These are phyloP conservation scores for Conus canariensis DNA, from an alignment of 2,888 invertebrate species.

Conservation along the genomic window DNA sequence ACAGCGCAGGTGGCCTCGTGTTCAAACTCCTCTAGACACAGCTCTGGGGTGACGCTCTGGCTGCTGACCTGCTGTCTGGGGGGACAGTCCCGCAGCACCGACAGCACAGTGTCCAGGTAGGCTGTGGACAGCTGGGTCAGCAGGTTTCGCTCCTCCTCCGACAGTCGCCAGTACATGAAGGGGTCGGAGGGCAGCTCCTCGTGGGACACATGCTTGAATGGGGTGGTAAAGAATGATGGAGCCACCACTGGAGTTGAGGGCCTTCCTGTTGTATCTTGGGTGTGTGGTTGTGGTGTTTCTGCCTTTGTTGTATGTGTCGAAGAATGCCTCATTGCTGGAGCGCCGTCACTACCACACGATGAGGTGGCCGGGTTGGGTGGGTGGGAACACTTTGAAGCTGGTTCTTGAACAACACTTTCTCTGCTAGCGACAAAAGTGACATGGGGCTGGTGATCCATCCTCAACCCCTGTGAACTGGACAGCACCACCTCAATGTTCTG, in stretches of 20 bases:
- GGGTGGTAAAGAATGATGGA: background rate
- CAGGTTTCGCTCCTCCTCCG: conserved; percentile 58
- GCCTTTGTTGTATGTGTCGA: background rate
- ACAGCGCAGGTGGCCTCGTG: conserved; percentile 90
- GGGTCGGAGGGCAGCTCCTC: conserved; percentile 58
- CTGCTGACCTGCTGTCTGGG: conserved; percentile 51
- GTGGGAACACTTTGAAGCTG: background rate
- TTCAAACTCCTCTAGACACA: conserved; percentile 80
- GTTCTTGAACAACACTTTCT: background rate
- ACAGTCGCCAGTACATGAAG: conserved; percentile 58
- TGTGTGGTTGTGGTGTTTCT: background rate
- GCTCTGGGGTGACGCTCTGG: background rate
- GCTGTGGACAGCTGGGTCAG: conserved; percentile 59
- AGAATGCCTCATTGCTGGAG: background rate
- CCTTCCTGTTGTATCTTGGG: background rate
- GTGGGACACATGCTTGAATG: conserved; percentile 49
- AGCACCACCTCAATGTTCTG: background rate
- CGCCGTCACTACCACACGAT: too few species aligned
- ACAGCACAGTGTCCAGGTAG: conserved; percentile 66
- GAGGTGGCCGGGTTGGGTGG: background rate
- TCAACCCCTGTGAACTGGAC: background rate
- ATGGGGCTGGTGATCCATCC: background rate
- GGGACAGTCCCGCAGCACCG: conserved; percentile 51
- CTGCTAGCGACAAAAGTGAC: background rate
- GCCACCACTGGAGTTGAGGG: background rate